Percentiles rank a stretch among this genome's conserved stretches.
Evolutionary conservation across 2,797 vertebrate genomes (phyloP).

Genomic region (Tapirus indicus): DNA sequence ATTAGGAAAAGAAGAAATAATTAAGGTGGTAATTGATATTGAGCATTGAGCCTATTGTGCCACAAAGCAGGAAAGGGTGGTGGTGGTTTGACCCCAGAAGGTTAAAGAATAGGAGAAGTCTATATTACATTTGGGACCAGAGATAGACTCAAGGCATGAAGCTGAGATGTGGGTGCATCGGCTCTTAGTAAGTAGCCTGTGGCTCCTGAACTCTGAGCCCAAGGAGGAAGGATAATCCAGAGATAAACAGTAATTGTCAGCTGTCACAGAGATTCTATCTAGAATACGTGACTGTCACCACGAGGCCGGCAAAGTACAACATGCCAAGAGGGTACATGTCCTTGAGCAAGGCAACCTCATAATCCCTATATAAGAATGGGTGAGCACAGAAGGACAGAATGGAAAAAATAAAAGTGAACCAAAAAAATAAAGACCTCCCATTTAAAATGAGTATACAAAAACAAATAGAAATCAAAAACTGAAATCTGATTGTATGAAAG

Average conservation of each 20-base stretch:
- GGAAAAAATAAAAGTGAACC: neutral
- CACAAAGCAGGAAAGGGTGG: neutral
- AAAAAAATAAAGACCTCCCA: neutral
- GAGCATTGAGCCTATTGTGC: fast-evolving
- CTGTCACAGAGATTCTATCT: neutral
- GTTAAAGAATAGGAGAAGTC: neutral
- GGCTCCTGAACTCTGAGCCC: neutral
- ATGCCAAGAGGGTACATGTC: neutral
- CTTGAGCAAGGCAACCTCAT: neutral
- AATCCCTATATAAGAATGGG: fast-evolving
- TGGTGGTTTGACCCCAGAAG: neutral
- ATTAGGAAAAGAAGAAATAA: neutral
- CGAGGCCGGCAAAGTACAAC: neutral
- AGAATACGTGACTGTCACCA: neutral
- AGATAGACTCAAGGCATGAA: neutral
- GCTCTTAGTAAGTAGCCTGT: neutral
- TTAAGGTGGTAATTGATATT: neutral
- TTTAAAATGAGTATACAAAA: neutral
- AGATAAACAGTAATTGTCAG: neutral
- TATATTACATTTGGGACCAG: neutral
- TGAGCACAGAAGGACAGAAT: neutral
- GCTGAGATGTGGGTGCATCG: neutral
- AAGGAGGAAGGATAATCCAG: neutral
- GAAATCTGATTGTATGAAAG: neutral
- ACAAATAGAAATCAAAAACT: neutral